Evolutionary conservation across 2,888 invertebrate genomes (phyloP), one percentile per base, ranked within the genome.

Genomic region (Incurvaria masculella): DNA sequence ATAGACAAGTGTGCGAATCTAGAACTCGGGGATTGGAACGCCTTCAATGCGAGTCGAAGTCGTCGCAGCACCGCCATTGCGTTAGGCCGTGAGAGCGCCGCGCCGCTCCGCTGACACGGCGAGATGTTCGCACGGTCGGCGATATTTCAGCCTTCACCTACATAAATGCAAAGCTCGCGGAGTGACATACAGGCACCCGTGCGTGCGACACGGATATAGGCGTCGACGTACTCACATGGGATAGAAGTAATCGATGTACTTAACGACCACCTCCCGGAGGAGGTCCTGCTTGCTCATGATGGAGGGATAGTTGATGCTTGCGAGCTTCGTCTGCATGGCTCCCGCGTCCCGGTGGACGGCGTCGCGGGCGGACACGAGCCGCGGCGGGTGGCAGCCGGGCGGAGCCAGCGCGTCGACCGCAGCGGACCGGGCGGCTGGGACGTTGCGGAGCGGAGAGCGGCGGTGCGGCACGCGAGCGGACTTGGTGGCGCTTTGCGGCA

Each of bases 191-290:
- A 33, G 14, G 14, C 14, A 8, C n/a, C n/a, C n/a, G n/a, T n/a
- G n/a, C n/a, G n/a, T n/a, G n/a, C n/a, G n/a, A 33, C 8, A 33
- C 11, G n/a, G n/a, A n/a, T n/a, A 33, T 6, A 33, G 14, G 33
- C 23, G 23, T 10, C 5, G 18, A 43, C 10, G 61, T 73, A 85
- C 85, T 86, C 67, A 85, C 86, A 84, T 81, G 60, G 85, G 86
- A 63, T 84, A 81, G 73, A 86, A 85, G 70, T 85, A 84, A 75
- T 86, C 85, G 61, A 86, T 83, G 71, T 86, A 86, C 68, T 86
- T 85, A 72, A 83, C 82, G 63, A 86, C 84, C 56, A 85, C 84
- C 70, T 85, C 85, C 61, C 85, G 75, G 55, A 86, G 80, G 57
- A 85, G 80, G 72, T 85, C 85, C 71, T 85, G 84, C 68, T 81